Base-by-base conservation (phyloP, 2,113 vertebrate genomes). In the Dermatemys mawii region DNA sequence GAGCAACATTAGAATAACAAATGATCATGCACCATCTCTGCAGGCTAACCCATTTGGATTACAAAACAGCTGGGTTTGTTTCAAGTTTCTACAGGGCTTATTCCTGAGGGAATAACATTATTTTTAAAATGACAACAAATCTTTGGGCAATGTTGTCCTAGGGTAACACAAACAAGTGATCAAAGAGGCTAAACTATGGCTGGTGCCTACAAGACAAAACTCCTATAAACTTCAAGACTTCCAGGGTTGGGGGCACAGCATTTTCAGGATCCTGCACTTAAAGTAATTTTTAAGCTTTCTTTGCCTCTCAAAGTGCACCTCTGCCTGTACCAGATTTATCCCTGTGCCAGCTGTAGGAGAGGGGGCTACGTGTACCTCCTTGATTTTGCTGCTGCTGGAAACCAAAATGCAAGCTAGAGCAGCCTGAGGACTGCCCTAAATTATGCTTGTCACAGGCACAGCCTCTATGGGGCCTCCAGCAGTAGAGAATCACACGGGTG, bases 1-100 rank as follows among this genome's bases (percentile, higher is more conserved):
- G 48, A 60, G 60, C 78, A 95, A 41, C 70, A 79, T 67, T 26
- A 21, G 46, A 38, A 78, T 38, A 92, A 50, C 81, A 76, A 79
- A 81, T 5, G 35, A 29, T 0, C 35, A 76, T 95, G 80, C 57
- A 85, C 32, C 57, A 78, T 3, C 2, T 1, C 0, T 32, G 17
- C 38, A 29, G 53, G 51, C 8, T 29, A 81, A 95, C 70, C 78
- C 0, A 0, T 16, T 67, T 67, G 60, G 60, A n/a, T 27, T 48
- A 89, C 41, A 82, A 78, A 54, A 54, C 48, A 55, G 83, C 60
- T 17, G 53, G 35, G n/a, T 4, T 78, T 67, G 21, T 4, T 90
- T 89, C 49, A n/a, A 3, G 51, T 86, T 90, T 86, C 85, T 81
- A 38, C 70, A 78, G 38, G 35, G 11, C 3, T 67, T n/a, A 35